A percentile compares a stretch with the other conserved stretches of the same genome.
These are phyloP conservation scores for Agonum fuliginosum DNA, from an alignment of 2,888 invertebrate genomes.

Conservation along the genomic window DNA sequence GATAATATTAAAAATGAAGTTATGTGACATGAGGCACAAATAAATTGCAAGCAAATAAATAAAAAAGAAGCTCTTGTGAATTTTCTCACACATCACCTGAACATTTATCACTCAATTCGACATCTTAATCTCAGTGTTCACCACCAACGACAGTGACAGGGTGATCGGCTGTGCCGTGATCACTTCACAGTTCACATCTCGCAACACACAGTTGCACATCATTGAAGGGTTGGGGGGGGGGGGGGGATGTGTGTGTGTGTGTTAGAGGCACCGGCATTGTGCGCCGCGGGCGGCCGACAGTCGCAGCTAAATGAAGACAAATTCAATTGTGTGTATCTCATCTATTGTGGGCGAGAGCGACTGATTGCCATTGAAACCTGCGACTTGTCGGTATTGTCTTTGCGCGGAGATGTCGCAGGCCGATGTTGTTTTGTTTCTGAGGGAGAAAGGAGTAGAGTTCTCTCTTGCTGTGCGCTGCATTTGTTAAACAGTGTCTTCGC, in stretches of 20 bases:
- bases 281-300: constrained; percentile 71
- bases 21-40: background rate
- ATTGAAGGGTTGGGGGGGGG: background rate
- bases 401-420: background rate
- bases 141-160: background rate
- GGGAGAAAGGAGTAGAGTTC: too few relatives aligned
- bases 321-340: constrained; percentile 68
- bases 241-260: too few relatives aligned
- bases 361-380: constrained; percentile 69
- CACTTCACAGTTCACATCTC: too few relatives aligned
- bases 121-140: constrained; percentile 50
- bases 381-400: constrained; percentile 57
- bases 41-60: background rate
- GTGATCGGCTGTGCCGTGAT: constrained; percentile 37
- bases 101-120: constrained; percentile 54
- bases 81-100: constrained; percentile 22
- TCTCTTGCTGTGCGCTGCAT: constrained; percentile 17
- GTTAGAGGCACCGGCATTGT: too few relatives aligned
- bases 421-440: constrained; percentile 29
- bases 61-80: background rate
- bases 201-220: constrained; percentile 28
- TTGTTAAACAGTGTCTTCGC: constrained; percentile 38
- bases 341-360: constrained; percentile 64
- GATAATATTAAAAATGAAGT: too few relatives aligned
- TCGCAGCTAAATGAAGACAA: constrained; percentile 72